phyloP scores from a whole-genome alignment of 2,797 vertebrate species.

The Fistularia tabacaria region DNA sequence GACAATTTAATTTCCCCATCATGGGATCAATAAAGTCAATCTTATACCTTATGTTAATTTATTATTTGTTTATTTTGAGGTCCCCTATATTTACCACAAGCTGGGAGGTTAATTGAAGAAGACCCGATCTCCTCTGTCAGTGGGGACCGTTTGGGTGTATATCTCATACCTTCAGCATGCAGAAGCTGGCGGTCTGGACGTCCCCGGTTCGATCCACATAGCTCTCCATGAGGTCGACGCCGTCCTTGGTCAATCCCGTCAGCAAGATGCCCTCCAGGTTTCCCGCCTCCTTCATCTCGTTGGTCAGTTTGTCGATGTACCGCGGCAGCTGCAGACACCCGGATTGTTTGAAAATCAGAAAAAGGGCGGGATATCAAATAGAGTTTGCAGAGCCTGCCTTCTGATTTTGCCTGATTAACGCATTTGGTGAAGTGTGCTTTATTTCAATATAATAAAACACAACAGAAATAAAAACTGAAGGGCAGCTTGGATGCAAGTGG shows the following conservation, averaged over 20 bases:
- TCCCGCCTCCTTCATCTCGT: slow-evolving; percentile 94
- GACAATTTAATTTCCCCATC: no score
- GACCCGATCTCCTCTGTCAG: background rate
- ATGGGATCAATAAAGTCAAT: no score
- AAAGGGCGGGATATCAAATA: background rate
- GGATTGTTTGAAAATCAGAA: no score
- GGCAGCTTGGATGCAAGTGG: no score
- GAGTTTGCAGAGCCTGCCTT: no score
- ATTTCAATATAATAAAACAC: no score
- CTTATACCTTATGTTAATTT: no score
- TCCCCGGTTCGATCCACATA: slow-evolving; percentile 95
- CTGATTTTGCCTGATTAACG: no score
- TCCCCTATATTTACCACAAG: no score
- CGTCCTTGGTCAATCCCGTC: slow-evolving; percentile 95
- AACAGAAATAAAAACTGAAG: no score
- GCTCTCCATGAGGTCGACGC: slow-evolving; percentile 97
- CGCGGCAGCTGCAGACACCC: slow-evolving; percentile 82
- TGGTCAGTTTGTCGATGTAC: slow-evolving; percentile 93
- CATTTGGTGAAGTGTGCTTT: no score
- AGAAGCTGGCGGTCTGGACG: slow-evolving; percentile 99
- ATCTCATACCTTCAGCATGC: slow-evolving; percentile 88
- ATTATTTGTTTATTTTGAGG: no score
- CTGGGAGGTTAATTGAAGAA: background rate
- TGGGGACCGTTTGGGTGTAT: background rate
- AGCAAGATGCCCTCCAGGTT: slow-evolving; percentile 97